A percentile compares a stretch with the other conserved stretches of the same genome.
These are phyloP conservation scores for Lysandra coridon DNA, from an alignment of 2,888 invertebrate genomes.

Conservation along the genomic window DNA sequence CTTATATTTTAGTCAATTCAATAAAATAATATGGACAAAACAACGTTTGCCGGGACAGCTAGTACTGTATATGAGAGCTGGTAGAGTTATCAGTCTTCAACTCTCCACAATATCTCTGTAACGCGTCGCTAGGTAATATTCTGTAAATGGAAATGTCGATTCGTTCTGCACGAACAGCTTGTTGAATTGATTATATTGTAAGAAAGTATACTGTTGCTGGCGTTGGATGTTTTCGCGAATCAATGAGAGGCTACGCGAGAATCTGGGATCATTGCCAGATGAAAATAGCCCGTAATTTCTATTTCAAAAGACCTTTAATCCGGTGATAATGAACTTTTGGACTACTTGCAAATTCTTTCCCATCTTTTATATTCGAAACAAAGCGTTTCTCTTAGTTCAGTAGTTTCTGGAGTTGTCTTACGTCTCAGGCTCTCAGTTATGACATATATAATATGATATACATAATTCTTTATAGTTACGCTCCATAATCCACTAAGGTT, in stretches of 20 bases:
- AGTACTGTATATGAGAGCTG: too few relatives aligned
- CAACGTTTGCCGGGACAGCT: too few relatives aligned
- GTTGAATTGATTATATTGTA: constrained; percentile 7
- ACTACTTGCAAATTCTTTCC: neutral
- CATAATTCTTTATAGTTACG: too few relatives aligned
- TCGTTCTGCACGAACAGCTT: constrained; percentile 53
- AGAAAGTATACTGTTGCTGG: neutral
- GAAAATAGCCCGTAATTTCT: constrained; percentile 9
- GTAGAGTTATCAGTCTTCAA: constrained; percentile 37
- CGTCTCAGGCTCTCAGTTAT: too few relatives aligned
- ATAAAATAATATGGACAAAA: too few relatives aligned
- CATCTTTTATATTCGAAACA: neutral
- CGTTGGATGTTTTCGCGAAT: neutral
- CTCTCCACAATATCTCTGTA: constrained; percentile 38
- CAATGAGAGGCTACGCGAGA: constrained; percentile 11
- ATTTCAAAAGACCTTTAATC: constrained; percentile 23
- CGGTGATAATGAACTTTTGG: constrained; percentile 13
- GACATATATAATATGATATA: too few relatives aligned
- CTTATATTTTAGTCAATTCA: too few relatives aligned
- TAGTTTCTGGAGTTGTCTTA: neutral
- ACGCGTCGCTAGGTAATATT: constrained; percentile 49
- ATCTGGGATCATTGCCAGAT: constrained; percentile 24
- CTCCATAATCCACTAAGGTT: too few relatives aligned
- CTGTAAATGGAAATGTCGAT: constrained; percentile 51
- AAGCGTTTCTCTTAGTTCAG: neutral